Base-by-base conservation (phyloP, 2,113 vertebrate species). In the Fukomys damarensis region DNA sequence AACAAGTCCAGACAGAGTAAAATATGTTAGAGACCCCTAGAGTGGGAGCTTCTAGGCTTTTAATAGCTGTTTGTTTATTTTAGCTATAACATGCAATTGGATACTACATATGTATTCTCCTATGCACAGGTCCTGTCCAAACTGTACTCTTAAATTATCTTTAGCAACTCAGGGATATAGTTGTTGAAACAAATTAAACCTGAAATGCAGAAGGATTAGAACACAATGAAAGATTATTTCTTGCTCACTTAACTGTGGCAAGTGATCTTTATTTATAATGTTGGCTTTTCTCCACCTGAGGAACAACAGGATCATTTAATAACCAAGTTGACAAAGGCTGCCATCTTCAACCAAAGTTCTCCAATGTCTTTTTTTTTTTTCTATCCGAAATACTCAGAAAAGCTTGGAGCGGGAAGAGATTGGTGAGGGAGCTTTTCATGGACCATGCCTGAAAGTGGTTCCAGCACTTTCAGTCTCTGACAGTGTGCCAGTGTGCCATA, bases 11-110 rank as follows among this genome's bases (percentile, higher is more conserved):
- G n/a, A 66, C 7, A 70, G 49, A 91, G 30, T n/a, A 74, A 89
- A 94, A 88, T 86, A 61, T 59, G 12, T 49, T 72, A 83, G 19
- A 87, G 43, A 65, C 12, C 9, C 58, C 17, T 26, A 83, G 30
- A 86, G 24, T 76, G 91, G 13, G 2, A 35, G 5, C 5, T 63
- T 85, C 61, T 56, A 7, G 5, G 4, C 9, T 63, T 90, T 83
- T 35, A 79, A 35, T 76, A 76, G 12, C 11, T 76, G n/a, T 41
- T 38, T 52, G 19, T 38, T 59, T 52, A 24, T 84, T 52, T 88
- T 80, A 81, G 54, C 87, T 87, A 84, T 77, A 66, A 94, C 88
- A 38, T 68, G 4, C 49, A 96, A n/a, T 92, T 89, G 46, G 2
- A 65, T 41, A 52, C 46, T 86, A 56, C 0, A 82, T 22, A 81